A percentile compares a stretch with the other conserved stretches of the same genome.
phyloP scores from a whole-genome alignment of 2,797 vertebrate genomes.

The Siniperca undulata region DNA sequence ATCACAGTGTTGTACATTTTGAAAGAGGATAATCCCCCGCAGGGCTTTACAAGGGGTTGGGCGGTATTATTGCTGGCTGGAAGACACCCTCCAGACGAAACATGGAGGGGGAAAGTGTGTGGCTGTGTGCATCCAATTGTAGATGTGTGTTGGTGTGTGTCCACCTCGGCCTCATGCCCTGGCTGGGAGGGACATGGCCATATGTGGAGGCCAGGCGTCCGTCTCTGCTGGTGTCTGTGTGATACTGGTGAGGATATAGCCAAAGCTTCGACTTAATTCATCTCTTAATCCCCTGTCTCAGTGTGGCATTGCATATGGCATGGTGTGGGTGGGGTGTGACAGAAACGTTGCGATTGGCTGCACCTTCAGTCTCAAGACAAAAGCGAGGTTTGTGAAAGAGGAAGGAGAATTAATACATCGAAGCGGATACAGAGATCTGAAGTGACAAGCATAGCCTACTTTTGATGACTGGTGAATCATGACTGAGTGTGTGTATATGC shows the following conservation, averaged over 20 bases:
- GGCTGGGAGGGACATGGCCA: slow-evolving; percentile 58
- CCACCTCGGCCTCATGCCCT: slow-evolving; percentile 33
- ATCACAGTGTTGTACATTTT: slow-evolving; percentile 59
- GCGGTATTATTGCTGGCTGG: slow-evolving; percentile 49
- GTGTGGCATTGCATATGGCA: slow-evolving; percentile 55
- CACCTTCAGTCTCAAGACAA: slow-evolving; percentile 31
- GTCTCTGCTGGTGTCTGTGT: slow-evolving; percentile 51
- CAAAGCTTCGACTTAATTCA: slow-evolving; percentile 61
- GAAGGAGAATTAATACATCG: slow-evolving; percentile 47
- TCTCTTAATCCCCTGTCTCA: slow-evolving; percentile 69
- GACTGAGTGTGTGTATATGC: slow-evolving; percentile 17
- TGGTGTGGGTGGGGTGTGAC: slow-evolving; percentile 6
- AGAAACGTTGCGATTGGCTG: slow-evolving; percentile 26
- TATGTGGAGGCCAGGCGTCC: slow-evolving; percentile 64
- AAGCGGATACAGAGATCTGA: slow-evolving; percentile 37
- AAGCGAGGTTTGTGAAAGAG: slow-evolving; percentile 21
- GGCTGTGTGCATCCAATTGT: slow-evolving; percentile 13
- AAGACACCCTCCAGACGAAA: slow-evolving; percentile 55
- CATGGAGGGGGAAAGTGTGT: slow-evolving; percentile 33
- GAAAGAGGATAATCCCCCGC: slow-evolving; percentile 65
- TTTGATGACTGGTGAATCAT: slow-evolving; percentile 47
- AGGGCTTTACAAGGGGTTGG: slow-evolving; percentile 48
- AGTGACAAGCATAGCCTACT: slow-evolving; percentile 62
- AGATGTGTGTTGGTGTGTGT: slow-evolving; percentile 40
- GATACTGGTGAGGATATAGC: slow-evolving; percentile 59